These are phyloP conservation scores for Dipodomys stephensi DNA, from an alignment of 2,113 vertebrate genomes.

Conservation along the genomic window DNA sequence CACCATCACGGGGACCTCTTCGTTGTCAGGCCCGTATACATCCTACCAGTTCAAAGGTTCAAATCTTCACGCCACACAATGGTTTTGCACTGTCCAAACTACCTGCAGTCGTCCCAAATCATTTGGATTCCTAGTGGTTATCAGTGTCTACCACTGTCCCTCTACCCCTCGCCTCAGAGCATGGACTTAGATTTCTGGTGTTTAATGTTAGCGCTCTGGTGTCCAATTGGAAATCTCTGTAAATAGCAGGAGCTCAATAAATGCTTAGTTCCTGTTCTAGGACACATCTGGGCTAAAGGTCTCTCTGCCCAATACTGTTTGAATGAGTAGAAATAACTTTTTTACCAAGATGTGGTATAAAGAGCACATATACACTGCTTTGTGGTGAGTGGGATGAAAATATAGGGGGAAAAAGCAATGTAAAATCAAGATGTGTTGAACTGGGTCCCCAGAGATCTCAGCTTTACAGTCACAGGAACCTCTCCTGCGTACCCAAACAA, in stretches of 20 bases:
- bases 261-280: neutral
- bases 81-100: neutral
- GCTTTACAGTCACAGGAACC: neutral
- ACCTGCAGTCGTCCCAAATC: neutral
- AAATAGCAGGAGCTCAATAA: neutral
- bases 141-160: neutral
- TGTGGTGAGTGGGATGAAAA: neutral
- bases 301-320: neutral
- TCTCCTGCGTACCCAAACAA: neutral
- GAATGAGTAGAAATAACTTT: neutral
- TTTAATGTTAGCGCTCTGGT: neutral
- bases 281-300: neutral
- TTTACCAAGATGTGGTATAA: neutral
- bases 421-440: constrained; percentile 30
- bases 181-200: neutral
- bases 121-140: neutral
- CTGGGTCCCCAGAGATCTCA: neutral
- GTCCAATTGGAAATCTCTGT: neutral
- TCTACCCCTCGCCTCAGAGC: neutral
- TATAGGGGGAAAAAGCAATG: neutral
- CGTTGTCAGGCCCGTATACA: accelerated
- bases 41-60: neutral
- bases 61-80: neutral
- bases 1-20: neutral
- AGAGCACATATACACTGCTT: neutral